Evolutionary conservation across 1,140 invertebrate species (phyloP), one percentile per base, ranked within the genome.

Genomic region (Frieseomelitta varia): DNA sequence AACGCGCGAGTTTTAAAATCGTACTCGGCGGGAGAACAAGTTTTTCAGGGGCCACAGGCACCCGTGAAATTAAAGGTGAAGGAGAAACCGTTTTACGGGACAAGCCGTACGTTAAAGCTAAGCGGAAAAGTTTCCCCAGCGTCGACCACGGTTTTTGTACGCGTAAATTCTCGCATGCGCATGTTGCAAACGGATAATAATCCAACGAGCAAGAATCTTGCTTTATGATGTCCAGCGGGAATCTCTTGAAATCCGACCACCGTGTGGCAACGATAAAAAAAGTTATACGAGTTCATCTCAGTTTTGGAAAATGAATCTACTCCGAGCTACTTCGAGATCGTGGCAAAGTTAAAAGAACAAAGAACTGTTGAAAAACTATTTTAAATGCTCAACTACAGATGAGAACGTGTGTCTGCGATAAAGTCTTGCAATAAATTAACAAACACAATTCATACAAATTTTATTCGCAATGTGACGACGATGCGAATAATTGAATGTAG

Each of bases 11-110:
- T 76, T 76, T n/a, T 39, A 76, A 82, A 30, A 30, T 27, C 30
- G 17, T 24, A 8, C 12, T 47, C 39, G 24, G 8, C 4, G 21
- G 30, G 67, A 15, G 27, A 27, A 65, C 51, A 53, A 75, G 63
- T 65, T 82, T 81, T 47, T 76, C 51, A 47, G n/a, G n/a, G n/a
- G n/a, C n/a, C n/a, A n/a, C n/a, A n/a, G 17, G 34, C 51, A 17
- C 67, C 80, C 63, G 82, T 56, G 79, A 76, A 85, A 81, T 79
- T 69, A 81, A 69, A 58, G 58, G 74, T 56, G 47, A 73, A 77
- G 73, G n/a, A n/a, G 56, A 55, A 67, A 61, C 27, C 14, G 39
- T 88, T 88, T 81, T 63, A 68, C 39, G 27, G 71, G 53, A 21
- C 30, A 56, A 79, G 47, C 63, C 74, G 69, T 75, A 79, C 68